phyloP scores from a whole-genome alignment of 2,888 invertebrate genomes.

The Platerodrilus igneus region DNA sequence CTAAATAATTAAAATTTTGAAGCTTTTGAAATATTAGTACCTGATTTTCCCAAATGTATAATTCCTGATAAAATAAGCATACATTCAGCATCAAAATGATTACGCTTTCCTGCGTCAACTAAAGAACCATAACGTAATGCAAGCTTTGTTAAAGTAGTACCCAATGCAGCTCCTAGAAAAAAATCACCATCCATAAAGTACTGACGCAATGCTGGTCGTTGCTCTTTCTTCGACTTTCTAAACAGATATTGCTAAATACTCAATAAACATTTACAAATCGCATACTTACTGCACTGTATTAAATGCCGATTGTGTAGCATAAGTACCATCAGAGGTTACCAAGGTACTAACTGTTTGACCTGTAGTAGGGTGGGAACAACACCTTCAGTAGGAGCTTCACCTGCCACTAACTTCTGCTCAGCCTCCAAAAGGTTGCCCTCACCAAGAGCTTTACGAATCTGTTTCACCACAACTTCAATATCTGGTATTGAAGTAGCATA shows the following conservation, averaged over 20 bases:
- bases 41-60: conserved; percentile 79
- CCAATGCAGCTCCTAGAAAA: conserved; percentile 89
- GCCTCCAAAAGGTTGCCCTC: conserved; percentile 62
- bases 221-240: conserved; percentile 59
- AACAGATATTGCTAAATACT: conserved; percentile 2
- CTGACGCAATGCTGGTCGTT: conserved; percentile 74
- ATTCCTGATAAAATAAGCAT: conserved; percentile 86
- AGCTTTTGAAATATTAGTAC: conserved; percentile 36
- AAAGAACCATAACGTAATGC: conserved; percentile 65
- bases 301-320: conserved; percentile 97
- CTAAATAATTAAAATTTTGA: conserved; percentile 6
- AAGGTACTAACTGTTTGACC: conserved; percentile 54
- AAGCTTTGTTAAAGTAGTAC: conserved; percentile 87
- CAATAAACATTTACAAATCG: background rate
- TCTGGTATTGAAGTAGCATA: conserved; percentile 78
- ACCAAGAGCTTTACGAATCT: conserved; percentile 69
- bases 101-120: conserved; percentile 48
- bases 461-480: conserved; percentile 74
- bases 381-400: conserved; percentile 59
- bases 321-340: conserved; percentile 98
- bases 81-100: conserved; percentile 69
- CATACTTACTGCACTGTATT: conserved; percentile 68
- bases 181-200: conserved; percentile 94
- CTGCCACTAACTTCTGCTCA: conserved; percentile 68
- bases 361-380: conserved; percentile 35